phyloP scores from a whole-genome alignment of 1,140 invertebrate species.

The Camponotus floridanus region DNA sequence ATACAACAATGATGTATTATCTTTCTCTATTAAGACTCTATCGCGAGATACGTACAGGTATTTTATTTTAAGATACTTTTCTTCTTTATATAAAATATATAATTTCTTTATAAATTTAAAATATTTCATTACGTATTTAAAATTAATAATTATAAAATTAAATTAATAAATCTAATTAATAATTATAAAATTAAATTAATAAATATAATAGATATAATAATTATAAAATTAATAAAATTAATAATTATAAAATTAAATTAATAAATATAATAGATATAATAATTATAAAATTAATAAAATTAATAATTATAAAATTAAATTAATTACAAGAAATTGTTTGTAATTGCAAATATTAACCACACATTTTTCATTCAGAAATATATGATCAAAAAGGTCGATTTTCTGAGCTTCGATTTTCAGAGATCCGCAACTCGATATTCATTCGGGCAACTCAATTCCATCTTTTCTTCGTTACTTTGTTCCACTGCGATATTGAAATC shows the following conservation, averaged over 20 bases:
- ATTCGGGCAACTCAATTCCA: conserved; percentile 55
- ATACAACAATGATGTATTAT: background rate
- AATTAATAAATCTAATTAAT: no score
- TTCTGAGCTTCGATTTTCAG: background rate
- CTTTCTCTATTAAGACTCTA: background rate
- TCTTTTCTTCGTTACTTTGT: conserved; percentile 29
- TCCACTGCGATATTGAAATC: conserved; percentile 55
- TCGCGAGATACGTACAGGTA: no score
- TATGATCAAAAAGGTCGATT: conserved; percentile 11
- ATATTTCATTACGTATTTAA: no score
- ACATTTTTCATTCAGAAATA: background rate
- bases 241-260: no score
- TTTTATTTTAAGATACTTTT: background rate
- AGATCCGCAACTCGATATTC: conserved; percentile 53
- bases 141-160: no score
- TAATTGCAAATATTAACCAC: background rate
- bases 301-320: no score
- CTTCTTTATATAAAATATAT: background rate
- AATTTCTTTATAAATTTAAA: background rate
- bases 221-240: no score
- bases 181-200: no score
- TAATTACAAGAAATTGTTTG: no score
- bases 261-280: no score
- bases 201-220: no score
- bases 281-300: no score